phyloP scores from a whole-genome alignment of 2,113 vertebrate species.

The Isurus oxyrinchus region DNA sequence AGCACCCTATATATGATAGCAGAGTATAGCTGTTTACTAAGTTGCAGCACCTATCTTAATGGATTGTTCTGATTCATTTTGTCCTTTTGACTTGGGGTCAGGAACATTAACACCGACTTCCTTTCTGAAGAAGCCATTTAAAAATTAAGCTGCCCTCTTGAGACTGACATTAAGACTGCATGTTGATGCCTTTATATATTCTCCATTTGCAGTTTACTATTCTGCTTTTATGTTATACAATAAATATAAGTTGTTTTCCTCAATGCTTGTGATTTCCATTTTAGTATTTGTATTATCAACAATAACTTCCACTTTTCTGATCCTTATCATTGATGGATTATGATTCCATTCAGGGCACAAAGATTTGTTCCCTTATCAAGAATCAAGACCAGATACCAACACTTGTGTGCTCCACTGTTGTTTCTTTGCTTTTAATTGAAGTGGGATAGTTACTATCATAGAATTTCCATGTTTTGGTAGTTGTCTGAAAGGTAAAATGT shows the following conservation, averaged over 20 bases:
- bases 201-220: not conserved
- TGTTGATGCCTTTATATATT: not conserved
- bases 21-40: not conserved
- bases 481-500: not conserved
- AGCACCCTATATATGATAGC: not conserved
- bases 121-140: not conserved
- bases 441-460: not conserved
- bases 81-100: not conserved
- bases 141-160: not conserved
- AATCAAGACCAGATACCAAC: not conserved
- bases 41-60: not conserved
- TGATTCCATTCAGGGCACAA: not conserved
- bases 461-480: not conserved
- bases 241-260: not conserved
- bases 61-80: not conserved
- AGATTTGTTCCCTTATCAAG: not conserved
- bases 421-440: not conserved
- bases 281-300: not conserved
- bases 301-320: not conserved
- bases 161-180: not conserved
- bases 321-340: not conserved
- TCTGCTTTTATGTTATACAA: not conserved
- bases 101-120: not conserved
- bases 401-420: not conserved
- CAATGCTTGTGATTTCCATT: not conserved